These are phyloP conservation scores for Molanna angustata DNA, from an alignment of 2,888 invertebrate species.

Conservation along the genomic window DNA sequence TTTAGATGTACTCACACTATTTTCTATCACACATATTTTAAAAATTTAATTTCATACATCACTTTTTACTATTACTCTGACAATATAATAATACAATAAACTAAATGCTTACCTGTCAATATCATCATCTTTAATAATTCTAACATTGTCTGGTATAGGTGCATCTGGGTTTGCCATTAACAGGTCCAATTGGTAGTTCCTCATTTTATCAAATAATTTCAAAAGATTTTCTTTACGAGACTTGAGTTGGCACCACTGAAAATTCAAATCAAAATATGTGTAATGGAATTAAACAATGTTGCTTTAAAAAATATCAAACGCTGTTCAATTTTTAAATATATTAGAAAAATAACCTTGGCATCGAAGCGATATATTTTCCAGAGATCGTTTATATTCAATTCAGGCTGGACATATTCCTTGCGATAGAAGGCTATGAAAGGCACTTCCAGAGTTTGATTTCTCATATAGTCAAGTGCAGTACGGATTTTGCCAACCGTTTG, in stretches of 20 bases:
- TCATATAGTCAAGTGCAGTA: conserved; percentile 92
- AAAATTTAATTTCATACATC: too few species aligned
- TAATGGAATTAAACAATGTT: not conserved
- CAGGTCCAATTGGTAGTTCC: conserved; percentile 81
- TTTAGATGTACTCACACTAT: too few species aligned
- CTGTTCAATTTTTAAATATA: too few species aligned
- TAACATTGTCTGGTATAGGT: conserved; percentile 76
- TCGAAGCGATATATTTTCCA: conserved; percentile 98
- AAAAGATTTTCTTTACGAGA: conserved; percentile 80
- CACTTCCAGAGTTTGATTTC: conserved; percentile 93
- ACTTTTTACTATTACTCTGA: too few species aligned
- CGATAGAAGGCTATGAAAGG: conserved; percentile 98
- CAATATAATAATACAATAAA: too few species aligned
- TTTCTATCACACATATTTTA: too few species aligned
- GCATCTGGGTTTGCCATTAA: conserved; percentile 80
- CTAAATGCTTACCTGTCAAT: conserved; percentile 70
- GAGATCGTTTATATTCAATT: conserved; percentile 89
- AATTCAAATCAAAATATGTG: not conserved
- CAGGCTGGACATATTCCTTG: conserved; percentile 95
- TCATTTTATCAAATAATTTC: conserved; percentile 86
- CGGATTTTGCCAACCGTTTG: conserved; percentile 85
- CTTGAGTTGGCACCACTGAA: conserved; percentile 83
- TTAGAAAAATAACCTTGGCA: conserved; percentile 78
- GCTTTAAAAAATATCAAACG: not conserved
- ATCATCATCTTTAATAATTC: conserved; percentile 83